phyloP scores from a whole-genome alignment of 2,797 vertebrate genomes.

The Caiman crocodilus region DNA sequence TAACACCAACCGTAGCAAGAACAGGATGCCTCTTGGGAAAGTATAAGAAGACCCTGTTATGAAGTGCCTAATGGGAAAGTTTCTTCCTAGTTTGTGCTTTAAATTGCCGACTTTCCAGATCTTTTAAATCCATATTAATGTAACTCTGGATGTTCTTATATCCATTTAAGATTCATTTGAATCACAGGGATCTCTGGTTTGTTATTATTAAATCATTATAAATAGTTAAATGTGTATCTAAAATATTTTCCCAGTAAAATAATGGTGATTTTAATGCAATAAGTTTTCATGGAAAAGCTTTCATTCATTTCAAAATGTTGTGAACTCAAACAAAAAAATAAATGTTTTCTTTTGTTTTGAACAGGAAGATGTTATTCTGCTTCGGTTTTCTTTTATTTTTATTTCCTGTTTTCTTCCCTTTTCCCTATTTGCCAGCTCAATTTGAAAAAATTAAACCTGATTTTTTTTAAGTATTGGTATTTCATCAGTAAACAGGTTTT shows the following conservation, averaged over 20 bases:
- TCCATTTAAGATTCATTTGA: neutral
- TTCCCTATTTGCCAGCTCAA: neutral
- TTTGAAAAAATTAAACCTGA: neutral
- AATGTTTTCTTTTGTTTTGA: slow-evolving; percentile 1
- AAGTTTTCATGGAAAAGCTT: neutral
- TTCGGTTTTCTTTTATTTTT: neutral
- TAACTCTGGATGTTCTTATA: neutral
- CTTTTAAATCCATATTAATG: neutral
- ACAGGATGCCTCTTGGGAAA: slow-evolving; percentile 2
- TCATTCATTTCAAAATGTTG: neutral
- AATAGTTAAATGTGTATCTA: neutral
- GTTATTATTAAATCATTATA: neutral
- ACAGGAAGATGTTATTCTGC: neutral
- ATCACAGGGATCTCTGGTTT: neutral
- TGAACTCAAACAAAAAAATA: neutral
- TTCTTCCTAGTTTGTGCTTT: neutral
- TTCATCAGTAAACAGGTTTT: neutral
- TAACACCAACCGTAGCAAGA: neutral
- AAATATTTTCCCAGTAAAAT: neutral
- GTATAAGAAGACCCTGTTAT: neutral
- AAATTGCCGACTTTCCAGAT: neutral
- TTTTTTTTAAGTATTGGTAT: neutral
- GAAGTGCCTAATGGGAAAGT: neutral
- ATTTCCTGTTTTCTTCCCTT: neutral
- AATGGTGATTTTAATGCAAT: neutral